These are phyloP conservation scores for Ophioderma brevispina DNA, from an alignment of 35 echinoderm and acorn worm species.

Conservation along the genomic window DNA sequence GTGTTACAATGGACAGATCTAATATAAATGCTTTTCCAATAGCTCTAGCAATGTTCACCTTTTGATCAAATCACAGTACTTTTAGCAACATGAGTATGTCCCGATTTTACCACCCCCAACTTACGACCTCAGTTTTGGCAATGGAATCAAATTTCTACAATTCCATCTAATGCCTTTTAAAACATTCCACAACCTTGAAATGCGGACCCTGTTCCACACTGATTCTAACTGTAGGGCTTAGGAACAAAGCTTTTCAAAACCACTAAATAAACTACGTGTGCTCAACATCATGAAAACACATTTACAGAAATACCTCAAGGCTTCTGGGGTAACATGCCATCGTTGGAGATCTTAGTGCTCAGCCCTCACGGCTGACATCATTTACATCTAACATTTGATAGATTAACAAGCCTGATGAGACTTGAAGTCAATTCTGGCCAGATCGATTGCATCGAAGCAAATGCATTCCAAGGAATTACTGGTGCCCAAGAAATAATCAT, in stretches of 20 bases:
- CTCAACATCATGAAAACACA: neutral
- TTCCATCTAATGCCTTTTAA: neutral
- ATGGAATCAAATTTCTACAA: neutral
- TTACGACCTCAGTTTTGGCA: neutral
- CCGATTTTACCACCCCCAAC: neutral
- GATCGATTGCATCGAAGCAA: neutral
- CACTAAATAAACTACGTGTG: neutral
- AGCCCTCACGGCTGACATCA: neutral
- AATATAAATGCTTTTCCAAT: no score
- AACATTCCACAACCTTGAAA: neutral
- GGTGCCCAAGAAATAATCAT: neutral
- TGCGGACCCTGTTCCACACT: neutral
- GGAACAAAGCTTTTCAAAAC: neutral
- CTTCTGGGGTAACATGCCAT: neutral
- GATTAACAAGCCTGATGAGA: neutral
- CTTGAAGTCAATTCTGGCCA: neutral
- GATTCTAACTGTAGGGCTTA: neutral
- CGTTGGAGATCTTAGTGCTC: neutral
- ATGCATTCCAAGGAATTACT: neutral
- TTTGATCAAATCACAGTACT: no score
- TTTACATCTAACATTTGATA: neutral
- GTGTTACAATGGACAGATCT: no score
- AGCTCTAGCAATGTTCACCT: no score
- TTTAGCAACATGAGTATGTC: neutral
- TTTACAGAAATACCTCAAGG: neutral